These are phyloP conservation scores for Heliconius hewitsoni DNA, from an alignment of 1,140 invertebrate genomes.

Conservation along the genomic window DNA sequence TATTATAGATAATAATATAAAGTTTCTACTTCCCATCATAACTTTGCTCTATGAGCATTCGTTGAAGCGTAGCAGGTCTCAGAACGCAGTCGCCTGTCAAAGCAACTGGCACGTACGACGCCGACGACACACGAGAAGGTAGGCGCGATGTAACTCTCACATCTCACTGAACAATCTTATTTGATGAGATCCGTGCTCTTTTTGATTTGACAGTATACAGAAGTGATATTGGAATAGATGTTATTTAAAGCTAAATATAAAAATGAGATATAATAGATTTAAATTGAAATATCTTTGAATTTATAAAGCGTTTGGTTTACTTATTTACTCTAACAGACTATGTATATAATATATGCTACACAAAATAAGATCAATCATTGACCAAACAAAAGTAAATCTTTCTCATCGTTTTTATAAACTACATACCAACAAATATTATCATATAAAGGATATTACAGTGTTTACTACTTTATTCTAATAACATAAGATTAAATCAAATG, in stretches of 20 bases:
- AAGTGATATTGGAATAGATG: not conserved
- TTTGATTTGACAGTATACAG: slow-evolving; percentile 10
- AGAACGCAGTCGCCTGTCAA: slow-evolving; percentile 50
- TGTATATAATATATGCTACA: no score
- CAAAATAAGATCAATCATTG: no score
- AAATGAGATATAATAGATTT: not conserved
- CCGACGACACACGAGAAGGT: slow-evolving; percentile 36
- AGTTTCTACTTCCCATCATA: slow-evolving; percentile 25
- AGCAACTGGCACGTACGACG: slow-evolving; percentile 44
- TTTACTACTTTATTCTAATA: not conserved
- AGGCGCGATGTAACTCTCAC: slow-evolving; percentile 38
- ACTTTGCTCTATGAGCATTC: slow-evolving; percentile 34
- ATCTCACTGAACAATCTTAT: slow-evolving; percentile 24
- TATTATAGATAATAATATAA: not conserved
- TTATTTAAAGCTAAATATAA: not conserved
- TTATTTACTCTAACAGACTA: no score
- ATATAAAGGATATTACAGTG: no score
- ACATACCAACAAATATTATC: no score
- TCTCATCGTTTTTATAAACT: no score
- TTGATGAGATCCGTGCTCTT: slow-evolving; percentile 1
- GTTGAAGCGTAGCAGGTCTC: slow-evolving; percentile 33
- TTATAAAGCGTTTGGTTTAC: no score
- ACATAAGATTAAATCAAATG: not conserved
- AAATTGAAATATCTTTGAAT: no score
- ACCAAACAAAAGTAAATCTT: no score